Conservation (phyloP, 2,888 invertebrate species). For the Xanthorhoe spadicearia region DNA sequence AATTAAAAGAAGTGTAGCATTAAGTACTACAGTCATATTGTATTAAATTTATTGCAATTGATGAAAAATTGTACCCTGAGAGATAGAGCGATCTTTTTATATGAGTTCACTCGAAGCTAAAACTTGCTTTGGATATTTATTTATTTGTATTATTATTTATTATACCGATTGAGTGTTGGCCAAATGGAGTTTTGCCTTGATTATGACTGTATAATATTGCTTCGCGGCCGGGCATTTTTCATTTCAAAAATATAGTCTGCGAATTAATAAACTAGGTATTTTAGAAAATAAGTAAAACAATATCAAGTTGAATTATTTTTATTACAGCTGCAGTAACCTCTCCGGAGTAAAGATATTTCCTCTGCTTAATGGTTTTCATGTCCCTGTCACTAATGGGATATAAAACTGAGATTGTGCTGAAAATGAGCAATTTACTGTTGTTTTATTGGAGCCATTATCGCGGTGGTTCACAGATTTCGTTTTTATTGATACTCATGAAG, state of each 20-base stretch:
- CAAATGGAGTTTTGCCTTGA: no score
- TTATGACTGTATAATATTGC: no score
- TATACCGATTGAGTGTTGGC: no score
- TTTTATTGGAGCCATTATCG: constrained; percentile 34
- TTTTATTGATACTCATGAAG: constrained; percentile 30
- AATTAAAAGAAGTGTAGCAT: not conserved
- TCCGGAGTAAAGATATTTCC: not conserved
- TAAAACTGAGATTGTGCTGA: constrained; percentile 32
- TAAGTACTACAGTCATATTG: no score
- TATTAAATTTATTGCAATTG: no score
- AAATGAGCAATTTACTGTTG: constrained; percentile 35
- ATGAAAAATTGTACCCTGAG: no score
- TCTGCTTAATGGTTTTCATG: constrained; percentile 19
- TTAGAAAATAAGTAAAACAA: no score
- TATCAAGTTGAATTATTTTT: not conserved
- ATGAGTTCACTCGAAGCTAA: not conserved
- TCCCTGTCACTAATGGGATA: constrained; percentile 33
- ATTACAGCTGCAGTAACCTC: not conserved
- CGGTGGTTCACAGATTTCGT: constrained; percentile 27
- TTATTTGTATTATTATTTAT: no score
- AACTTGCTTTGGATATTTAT: not conserved
- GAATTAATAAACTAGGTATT: no score
- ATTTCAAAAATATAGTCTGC: no score
- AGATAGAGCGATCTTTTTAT: no score
- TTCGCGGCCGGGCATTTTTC: no score